These are phyloP conservation scores for Mormyrus proboscirostris DNA, from an alignment of 2,797 vertebrate genomes.

Conservation along the genomic window DNA sequence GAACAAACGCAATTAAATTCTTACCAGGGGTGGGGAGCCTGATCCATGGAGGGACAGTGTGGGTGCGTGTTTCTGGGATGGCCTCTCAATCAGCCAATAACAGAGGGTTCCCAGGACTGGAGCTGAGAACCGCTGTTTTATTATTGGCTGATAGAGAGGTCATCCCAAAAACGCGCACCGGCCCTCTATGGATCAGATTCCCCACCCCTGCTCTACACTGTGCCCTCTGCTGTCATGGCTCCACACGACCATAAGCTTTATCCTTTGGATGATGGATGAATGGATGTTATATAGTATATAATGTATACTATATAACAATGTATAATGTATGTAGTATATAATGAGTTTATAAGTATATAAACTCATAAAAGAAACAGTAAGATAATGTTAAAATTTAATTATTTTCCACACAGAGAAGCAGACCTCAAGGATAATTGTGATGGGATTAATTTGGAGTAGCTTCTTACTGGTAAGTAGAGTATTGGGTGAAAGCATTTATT, in stretches of 20 bases:
- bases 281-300: not conserved
- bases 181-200: too few species aligned
- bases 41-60: too few species aligned
- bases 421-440: constrained; percentile 55
- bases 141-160: too few species aligned
- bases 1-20: not conserved
- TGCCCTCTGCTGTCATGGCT: not conserved
- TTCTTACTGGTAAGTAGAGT: constrained; percentile 22
- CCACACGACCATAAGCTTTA: not conserved
- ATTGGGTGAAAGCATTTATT: not conserved
- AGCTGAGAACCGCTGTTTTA: too few species aligned
- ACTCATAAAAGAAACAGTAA: not conserved
- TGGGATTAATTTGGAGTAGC: constrained; percentile 54
- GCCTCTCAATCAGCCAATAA: too few species aligned
- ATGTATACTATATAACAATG: not conserved
- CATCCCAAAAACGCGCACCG: too few species aligned
- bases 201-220: not conserved
- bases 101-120: too few species aligned
- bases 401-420: constrained; percentile 39
- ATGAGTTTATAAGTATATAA: too few species aligned
- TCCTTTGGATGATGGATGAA: not conserved
- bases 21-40: not conserved
- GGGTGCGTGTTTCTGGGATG: too few species aligned
- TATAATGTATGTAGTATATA: too few species aligned
- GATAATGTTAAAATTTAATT: not conserved